Percentiles rank a stretch among this genome's conserved stretches.
phyloP scores from a whole-genome alignment of 2,888 invertebrate genomes.

The Agonopterix heracliana region DNA sequence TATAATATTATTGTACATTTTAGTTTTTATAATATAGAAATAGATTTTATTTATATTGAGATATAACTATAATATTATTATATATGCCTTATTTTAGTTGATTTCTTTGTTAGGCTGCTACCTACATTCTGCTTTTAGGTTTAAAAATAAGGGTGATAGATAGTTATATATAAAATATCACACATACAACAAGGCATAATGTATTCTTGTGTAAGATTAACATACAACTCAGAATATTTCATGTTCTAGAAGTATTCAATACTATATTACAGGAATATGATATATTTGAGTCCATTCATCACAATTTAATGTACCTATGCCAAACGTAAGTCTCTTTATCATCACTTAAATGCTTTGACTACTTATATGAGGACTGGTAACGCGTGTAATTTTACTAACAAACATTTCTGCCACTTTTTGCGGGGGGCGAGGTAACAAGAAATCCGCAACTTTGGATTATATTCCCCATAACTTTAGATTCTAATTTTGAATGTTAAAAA shows the following conservation, averaged over 20 bases:
- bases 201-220: slow-evolving; percentile 24
- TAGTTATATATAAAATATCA: slow-evolving; percentile 42
- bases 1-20: slow-evolving; percentile 66
- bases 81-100: slow-evolving; percentile 48
- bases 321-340: slow-evolving; percentile 57
- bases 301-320: slow-evolving; percentile 30
- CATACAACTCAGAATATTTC: neutral
- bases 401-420: no score
- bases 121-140: slow-evolving; percentile 60
- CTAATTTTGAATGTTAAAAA: no score
- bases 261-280: neutral
- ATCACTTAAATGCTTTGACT: no score
- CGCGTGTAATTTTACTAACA: no score
- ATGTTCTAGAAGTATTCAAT: neutral
- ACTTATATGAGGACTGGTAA: no score
- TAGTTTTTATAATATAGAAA: slow-evolving; percentile 49
- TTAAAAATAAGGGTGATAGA: slow-evolving; percentile 48
- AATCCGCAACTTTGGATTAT: no score
- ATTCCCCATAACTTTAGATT: no score
- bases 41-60: slow-evolving; percentile 66
- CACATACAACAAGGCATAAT: slow-evolving; percentile 62
- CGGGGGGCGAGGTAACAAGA: no score
- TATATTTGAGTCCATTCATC: slow-evolving; percentile 2
- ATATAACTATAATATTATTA: slow-evolving; percentile 35
- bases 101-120: slow-evolving; percentile 52